These are phyloP conservation scores for Pocillopora verrucosa DNA, from an alignment of 64 coral and sea anemone species.

Conservation along the genomic window DNA sequence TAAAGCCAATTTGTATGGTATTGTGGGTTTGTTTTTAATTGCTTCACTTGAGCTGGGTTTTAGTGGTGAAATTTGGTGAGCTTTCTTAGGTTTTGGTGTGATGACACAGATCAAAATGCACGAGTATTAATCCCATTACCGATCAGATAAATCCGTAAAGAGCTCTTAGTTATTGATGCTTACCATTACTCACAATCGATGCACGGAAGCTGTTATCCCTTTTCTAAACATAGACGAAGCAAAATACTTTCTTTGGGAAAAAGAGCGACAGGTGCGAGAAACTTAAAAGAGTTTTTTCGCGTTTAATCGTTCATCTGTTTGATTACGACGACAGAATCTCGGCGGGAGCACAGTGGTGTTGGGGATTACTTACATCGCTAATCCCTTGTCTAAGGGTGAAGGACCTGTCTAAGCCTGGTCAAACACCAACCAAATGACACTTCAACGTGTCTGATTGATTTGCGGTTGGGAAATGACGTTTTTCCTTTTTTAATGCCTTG, in stretches of 20 bases:
- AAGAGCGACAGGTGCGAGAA: neutral
- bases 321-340: slow-evolving; percentile 24
- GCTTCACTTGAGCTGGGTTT: no score
- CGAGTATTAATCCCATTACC: slow-evolving; percentile 21
- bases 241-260: neutral
- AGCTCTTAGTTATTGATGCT: slow-evolving; percentile 24
- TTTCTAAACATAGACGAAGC: neutral
- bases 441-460: neutral
- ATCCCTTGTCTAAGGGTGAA: neutral
- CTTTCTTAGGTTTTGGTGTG: neutral
- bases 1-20: neutral
- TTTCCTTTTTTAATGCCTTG: neutral
- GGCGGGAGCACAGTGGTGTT: slow-evolving; percentile 45
- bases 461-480: neutral
- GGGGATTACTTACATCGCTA: slow-evolving; percentile 38
- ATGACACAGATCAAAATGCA: slow-evolving; percentile 13
- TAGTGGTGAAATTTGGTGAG: no score
- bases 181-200: slow-evolving; percentile 3
- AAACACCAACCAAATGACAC: neutral
- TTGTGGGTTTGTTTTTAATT: neutral
- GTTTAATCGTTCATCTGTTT: slow-evolving; percentile 4
- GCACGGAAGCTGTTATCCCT: slow-evolving; percentile 19
- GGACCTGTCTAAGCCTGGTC: slow-evolving; percentile 1
- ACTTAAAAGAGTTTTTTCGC: neutral
- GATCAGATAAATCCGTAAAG: slow-evolving; percentile 10